phyloP scores from a whole-genome alignment of 2,888 invertebrate species.

The Teinopalpus imperialis region DNA sequence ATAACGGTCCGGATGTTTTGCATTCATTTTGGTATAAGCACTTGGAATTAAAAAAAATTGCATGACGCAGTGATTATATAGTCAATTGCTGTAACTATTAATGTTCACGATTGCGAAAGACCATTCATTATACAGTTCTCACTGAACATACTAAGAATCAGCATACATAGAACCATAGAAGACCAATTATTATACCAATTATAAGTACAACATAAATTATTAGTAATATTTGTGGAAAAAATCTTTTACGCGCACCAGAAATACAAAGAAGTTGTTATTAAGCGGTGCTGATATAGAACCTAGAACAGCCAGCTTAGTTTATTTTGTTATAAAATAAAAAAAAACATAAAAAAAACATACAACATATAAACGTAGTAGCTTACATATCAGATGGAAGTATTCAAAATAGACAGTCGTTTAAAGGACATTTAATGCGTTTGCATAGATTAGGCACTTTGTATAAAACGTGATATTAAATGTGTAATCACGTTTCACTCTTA shows the following conservation, averaged over 20 bases:
- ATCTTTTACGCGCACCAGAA: too few species aligned
- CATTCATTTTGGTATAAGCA: too few species aligned
- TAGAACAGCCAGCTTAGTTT: slow-evolving; percentile 28
- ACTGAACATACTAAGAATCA: too few species aligned
- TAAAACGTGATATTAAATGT: slow-evolving; percentile 16
- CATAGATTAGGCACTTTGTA: slow-evolving; percentile 27
- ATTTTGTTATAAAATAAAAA: slow-evolving; percentile 21
- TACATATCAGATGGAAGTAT: slow-evolving; percentile 33
- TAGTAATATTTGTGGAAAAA: too few species aligned
- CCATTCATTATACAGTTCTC: not conserved
- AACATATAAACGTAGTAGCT: slow-evolving; percentile 24
- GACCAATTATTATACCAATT: not conserved
- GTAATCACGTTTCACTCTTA: too few species aligned
- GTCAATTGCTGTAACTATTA: slow-evolving; percentile 38
- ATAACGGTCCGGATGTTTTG: too few species aligned
- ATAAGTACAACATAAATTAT: too few species aligned
- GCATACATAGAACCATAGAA: too few species aligned
- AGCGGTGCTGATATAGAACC: too few species aligned
- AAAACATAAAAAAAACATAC: slow-evolving; percentile 32
- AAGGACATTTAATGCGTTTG: slow-evolving; percentile 28
- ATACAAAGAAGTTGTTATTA: too few species aligned
- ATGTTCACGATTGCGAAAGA: slow-evolving; percentile 32
- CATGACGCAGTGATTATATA: slow-evolving; percentile 37
- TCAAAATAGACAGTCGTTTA: slow-evolving; percentile 5
- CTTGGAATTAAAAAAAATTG: slow-evolving; percentile 27